A percentile compares a stretch with the other conserved stretches of the same genome.
Conservation (phyloP, 2,113 vertebrate genomes). For the Pseudopipra pipra region DNA sequence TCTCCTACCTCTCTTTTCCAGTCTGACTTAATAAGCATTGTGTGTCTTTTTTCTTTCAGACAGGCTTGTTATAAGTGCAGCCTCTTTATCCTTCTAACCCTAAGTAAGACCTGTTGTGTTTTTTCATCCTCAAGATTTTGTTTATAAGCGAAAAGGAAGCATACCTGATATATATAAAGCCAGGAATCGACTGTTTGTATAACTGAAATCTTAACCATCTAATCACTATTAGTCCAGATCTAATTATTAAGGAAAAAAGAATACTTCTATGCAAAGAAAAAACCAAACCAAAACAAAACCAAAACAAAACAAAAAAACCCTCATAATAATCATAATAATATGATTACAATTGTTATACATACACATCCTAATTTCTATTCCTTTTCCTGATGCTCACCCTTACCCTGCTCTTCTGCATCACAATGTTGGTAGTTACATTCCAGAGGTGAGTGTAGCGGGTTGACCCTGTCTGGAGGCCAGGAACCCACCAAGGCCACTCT, state of each 20-base stretch:
- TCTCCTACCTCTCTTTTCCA: not conserved
- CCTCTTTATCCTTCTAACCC: not conserved
- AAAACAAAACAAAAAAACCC: not conserved
- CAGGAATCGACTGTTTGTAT: not conserved
- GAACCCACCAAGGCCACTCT: not conserved
- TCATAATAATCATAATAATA: not conserved
- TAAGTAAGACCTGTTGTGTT: not conserved
- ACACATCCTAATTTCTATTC: not conserved
- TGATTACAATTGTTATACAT: not conserved
- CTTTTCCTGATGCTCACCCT: not conserved
- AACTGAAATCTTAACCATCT: not conserved
- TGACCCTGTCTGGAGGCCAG: not conserved
- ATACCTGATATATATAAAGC: not conserved
- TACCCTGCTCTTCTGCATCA: not conserved
- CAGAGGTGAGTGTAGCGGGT: not conserved
- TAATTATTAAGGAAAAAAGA: not conserved
- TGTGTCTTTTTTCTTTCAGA: not conserved
- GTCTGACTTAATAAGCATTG: not conserved
- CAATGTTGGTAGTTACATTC: not conserved
- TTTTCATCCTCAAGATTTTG: not conserved
- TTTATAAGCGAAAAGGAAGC: not conserved
- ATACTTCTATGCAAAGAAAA: not conserved
- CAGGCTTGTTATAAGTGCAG: not conserved
- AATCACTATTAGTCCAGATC: not conserved
- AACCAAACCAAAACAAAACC: not conserved